Evolutionary conservation across 2,888 invertebrate genomes (phyloP).

Genomic region (Operophtera brumata): DNA sequence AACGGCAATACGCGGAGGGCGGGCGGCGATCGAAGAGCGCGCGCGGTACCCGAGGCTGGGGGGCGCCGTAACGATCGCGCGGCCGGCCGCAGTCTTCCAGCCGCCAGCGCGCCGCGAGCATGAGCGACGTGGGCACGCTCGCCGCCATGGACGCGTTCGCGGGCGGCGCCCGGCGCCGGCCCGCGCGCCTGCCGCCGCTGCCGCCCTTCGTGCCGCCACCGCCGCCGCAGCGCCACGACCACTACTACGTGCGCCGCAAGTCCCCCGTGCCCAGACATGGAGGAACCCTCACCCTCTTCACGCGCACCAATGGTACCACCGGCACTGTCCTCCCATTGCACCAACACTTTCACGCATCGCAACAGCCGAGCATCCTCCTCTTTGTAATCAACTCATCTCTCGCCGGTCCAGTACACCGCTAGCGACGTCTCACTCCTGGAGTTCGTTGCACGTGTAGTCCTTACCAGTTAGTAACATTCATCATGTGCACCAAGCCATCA

Average conservation of each 20-base stretch:
- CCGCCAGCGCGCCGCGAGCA: conserved; percentile 76
- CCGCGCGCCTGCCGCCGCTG: conserved; percentile 73
- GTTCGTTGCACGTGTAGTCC: conserved; percentile 21
- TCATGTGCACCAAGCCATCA: conserved; percentile 1
- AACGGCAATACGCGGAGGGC: conserved; percentile 66
- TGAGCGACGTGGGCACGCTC: conserved; percentile 80
- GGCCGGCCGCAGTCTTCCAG: conserved; percentile 74
- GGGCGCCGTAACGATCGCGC: conserved; percentile 63
- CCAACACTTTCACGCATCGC: conserved; percentile 22
- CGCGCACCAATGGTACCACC: conserved; percentile 70
- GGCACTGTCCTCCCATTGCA: conserved; percentile 33
- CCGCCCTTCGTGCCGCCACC: conserved; percentile 76
- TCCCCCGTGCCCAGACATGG: conserved; percentile 71
- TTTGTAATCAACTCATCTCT: conserved; percentile 18
- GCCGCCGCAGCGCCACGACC: conserved; percentile 73
- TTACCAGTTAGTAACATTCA: conserved; percentile 12
- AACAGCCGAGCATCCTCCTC: conserved; percentile 15
- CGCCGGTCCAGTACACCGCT: conserved; percentile 22
- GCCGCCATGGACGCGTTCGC: conserved; percentile 79
- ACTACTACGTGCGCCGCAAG: conserved; percentile 77
- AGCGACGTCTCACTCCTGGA: conserved; percentile 14
- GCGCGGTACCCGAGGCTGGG: conserved; percentile 65
- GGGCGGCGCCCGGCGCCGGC: conserved; percentile 76
- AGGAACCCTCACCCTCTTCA: conserved; percentile 72
- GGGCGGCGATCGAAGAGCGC: conserved; percentile 77